These are phyloP conservation scores for Drosophila tropicalis DNA, from an alignment of 1,140 invertebrate genomes.

Conservation along the genomic window DNA sequence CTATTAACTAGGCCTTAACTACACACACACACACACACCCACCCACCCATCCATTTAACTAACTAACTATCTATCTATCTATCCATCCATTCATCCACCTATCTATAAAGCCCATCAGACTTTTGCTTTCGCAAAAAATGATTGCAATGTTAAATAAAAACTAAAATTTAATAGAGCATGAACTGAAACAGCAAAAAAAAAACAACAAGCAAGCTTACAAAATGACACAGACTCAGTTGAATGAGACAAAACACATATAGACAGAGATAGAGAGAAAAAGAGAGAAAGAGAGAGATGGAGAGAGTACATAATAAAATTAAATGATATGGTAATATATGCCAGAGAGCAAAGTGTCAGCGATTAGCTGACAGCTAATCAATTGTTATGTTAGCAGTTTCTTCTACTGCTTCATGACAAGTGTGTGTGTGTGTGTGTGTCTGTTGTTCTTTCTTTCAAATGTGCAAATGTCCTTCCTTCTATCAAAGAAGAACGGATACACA, in stretches of 20 bases:
- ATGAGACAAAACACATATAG: constrained; percentile 26
- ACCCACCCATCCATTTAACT: constrained; percentile 1
- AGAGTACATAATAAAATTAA: not conserved
- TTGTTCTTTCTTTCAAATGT: constrained; percentile 54
- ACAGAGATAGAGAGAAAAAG: not conserved
- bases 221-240: constrained; percentile 50
- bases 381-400: constrained; percentile 10
- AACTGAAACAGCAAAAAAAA: constrained; percentile 27
- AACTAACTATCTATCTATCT: constrained; percentile 8
- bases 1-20: constrained; percentile 4
- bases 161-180: constrained; percentile 72
- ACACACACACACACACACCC: not conserved
- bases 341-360: constrained; percentile 62
- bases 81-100: constrained; percentile 25
- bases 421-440: no score
- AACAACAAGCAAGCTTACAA: not conserved
- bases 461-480: not conserved
- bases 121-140: constrained; percentile 46
- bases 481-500: constrained; percentile 1
- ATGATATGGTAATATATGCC: constrained; percentile 47
- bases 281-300: not conserved
- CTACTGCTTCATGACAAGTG: constrained; percentile 55
- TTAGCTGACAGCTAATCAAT: constrained; percentile 79
- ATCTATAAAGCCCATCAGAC: constrained; percentile 31
- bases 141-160: constrained; percentile 38